A percentile compares a stretch with the other conserved stretches of the same genome.
These are phyloP conservation scores for Apodemus agrarius DNA, from an alignment of 2,797 vertebrate species.

Conservation along the genomic window DNA sequence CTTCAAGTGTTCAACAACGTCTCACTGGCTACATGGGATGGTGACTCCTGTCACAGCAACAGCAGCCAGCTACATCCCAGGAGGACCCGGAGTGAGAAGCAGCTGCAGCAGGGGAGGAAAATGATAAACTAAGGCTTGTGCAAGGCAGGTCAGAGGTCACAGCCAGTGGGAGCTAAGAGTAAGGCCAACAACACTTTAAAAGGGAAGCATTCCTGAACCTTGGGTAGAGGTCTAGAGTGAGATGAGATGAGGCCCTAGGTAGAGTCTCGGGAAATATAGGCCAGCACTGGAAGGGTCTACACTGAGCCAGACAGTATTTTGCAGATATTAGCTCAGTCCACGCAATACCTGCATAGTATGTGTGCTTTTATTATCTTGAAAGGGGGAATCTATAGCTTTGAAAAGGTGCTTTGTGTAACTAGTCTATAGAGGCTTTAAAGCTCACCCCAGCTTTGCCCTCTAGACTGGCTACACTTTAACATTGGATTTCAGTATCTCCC, in stretches of 20 bases:
- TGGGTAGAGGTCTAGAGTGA: not conserved
- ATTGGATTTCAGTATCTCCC: not conserved
- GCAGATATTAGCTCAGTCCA: not conserved
- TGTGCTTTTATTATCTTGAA: slow-evolving; percentile 25
- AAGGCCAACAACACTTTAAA: not conserved
- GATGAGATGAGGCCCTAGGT: not conserved
- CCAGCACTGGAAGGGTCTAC: not conserved
- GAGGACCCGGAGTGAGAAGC: not conserved
- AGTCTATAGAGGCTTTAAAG: not conserved
- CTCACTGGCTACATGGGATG: not conserved
- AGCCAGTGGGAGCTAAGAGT: not conserved
- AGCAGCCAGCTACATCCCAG: not conserved
- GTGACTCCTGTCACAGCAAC: not conserved
- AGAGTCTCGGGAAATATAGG: not conserved
- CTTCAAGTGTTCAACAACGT: not conserved
- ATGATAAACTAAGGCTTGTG: not conserved
- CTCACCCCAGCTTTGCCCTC: not conserved
- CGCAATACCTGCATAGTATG: not conserved
- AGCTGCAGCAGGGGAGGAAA: not conserved
- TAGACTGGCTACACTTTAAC: not conserved
- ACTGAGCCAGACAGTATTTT: not conserved
- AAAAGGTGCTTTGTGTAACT: not conserved
- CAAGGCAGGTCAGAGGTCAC: not conserved
- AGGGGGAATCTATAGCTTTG: not conserved
- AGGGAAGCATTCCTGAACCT: not conserved